Conservation (phyloP, 2,113 vertebrate species). For the Eudorcas thomsonii region DNA sequence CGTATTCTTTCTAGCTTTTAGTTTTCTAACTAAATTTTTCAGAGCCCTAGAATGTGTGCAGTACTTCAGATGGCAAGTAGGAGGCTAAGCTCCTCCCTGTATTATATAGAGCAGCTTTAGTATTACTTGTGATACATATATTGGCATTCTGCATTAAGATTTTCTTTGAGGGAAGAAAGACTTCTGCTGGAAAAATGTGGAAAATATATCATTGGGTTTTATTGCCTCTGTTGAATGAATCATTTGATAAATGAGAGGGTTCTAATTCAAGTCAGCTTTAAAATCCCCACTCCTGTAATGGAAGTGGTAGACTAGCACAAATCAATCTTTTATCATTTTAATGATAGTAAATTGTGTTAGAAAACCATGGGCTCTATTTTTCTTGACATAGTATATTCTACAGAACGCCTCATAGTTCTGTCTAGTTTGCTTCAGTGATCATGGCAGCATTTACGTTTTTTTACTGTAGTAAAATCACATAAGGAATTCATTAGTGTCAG, state of each 20-base stretch:
- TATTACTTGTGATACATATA: not conserved
- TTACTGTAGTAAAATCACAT: conserved; percentile 43
- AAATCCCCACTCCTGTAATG: not conserved
- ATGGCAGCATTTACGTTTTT: conserved; percentile 26
- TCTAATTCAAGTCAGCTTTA: conserved; percentile 25
- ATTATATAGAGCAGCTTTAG: not conserved
- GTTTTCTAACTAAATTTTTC: not conserved
- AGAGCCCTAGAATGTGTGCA: not conserved
- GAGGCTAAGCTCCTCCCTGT: not conserved
- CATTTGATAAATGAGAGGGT: conserved; percentile 9
- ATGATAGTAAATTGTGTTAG: conserved; percentile 46
- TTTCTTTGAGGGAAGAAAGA: not conserved
- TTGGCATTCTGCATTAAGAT: not conserved
- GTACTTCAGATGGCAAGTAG: not conserved
- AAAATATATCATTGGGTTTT: not conserved
- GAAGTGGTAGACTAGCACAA: not conserved
- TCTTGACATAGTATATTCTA: conserved; percentile 37
- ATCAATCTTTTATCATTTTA: conserved; percentile 41
- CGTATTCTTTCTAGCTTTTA: not conserved
- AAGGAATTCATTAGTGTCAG: conserved; percentile 52
- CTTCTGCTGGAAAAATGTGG: not conserved
- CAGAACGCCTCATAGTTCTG: not conserved
- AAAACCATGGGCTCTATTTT: not conserved
- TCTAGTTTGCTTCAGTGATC: conserved; percentile 53
- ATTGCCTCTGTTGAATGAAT: not conserved